Percentiles rank a stretch among this genome's conserved stretches.
Conservation (phyloP, 30 jellyfish, hydroid and myxozoan genomes). For the Turritopsis rubra region DNA sequence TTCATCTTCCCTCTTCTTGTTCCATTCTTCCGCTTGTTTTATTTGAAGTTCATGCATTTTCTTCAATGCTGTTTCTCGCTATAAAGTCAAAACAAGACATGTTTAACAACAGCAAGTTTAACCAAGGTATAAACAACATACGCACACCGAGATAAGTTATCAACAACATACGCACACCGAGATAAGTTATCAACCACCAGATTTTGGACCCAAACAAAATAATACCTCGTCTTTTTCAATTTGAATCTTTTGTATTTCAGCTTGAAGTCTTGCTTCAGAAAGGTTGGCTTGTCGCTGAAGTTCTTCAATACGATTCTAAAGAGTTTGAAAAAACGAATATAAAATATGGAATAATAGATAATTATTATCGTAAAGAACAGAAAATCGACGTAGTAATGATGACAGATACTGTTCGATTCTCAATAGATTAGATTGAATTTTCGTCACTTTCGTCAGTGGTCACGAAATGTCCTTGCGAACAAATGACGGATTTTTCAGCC, state of each 20-base stretch:
- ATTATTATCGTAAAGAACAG: too few species aligned
- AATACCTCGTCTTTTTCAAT: conserved; percentile 53
- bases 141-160: neutral
- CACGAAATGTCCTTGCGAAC: too few species aligned
- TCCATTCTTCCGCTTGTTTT: conserved; percentile 18
- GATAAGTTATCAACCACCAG: neutral
- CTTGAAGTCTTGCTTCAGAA: conserved; percentile 47
- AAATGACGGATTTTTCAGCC: too few species aligned
- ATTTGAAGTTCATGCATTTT: conserved; percentile 18
- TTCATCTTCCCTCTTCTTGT: conserved; percentile 13
- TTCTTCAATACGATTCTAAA: conserved; percentile 13
- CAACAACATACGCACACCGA: neutral
- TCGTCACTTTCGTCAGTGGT: too few species aligned
- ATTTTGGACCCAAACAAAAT: neutral
- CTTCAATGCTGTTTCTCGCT: conserved; percentile 25
- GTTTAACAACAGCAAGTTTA: neutral
- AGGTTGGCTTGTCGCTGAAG: conserved; percentile 12
- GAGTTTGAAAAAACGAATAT: neutral
- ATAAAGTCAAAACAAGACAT: neutral
- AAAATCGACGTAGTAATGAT: too few species aligned
- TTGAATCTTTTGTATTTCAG: conserved; percentile 49
- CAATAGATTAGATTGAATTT: too few species aligned
- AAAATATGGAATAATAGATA: too few species aligned
- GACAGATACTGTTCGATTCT: too few species aligned
- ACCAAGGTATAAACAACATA: neutral